Conservation (phyloP, 2,113 vertebrate genomes). For the Callithrix jacchus region DNA sequence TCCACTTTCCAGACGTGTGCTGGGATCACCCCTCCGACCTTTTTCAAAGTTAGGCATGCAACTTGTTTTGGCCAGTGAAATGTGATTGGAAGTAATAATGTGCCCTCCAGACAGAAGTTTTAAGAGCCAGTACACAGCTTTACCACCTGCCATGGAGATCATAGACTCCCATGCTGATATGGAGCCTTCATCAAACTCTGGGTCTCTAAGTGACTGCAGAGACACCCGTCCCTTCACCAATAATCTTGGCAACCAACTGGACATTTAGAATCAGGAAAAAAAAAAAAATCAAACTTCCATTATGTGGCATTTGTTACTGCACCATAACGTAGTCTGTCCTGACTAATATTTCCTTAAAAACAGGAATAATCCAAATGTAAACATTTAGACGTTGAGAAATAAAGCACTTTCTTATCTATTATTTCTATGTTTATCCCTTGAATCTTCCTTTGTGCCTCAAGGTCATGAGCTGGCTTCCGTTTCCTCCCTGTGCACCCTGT, state of each 20-base stretch:
- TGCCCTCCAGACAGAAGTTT: not conserved
- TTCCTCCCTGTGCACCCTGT: not conserved
- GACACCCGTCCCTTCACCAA: rapidly evolving
- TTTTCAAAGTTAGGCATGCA: not conserved
- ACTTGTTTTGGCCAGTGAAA: no score
- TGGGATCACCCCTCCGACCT: not conserved
- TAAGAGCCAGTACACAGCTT: not conserved
- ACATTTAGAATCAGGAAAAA: not conserved
- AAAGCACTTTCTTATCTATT: not conserved
- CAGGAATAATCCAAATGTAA: not conserved
- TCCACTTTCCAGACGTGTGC: not conserved
- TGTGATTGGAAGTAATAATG: not conserved
- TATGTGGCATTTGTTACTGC: not conserved
- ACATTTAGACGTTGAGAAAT: not conserved
- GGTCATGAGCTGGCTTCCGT: not conserved
- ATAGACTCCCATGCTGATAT: rapidly evolving
- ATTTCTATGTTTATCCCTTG: not conserved
- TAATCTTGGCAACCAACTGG: not conserved
- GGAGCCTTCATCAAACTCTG: not conserved
- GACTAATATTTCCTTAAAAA: not conserved
- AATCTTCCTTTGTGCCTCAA: not conserved
- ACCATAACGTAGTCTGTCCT: not conserved
- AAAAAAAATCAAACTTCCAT: not conserved
- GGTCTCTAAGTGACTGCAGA: not conserved
- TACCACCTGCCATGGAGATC: not conserved